Evolutionary conservation across 2,797 vertebrate genomes (phyloP), one percentile per base, ranked within the genome.

Genomic region (Arrhamphus sclerolepis): DNA sequence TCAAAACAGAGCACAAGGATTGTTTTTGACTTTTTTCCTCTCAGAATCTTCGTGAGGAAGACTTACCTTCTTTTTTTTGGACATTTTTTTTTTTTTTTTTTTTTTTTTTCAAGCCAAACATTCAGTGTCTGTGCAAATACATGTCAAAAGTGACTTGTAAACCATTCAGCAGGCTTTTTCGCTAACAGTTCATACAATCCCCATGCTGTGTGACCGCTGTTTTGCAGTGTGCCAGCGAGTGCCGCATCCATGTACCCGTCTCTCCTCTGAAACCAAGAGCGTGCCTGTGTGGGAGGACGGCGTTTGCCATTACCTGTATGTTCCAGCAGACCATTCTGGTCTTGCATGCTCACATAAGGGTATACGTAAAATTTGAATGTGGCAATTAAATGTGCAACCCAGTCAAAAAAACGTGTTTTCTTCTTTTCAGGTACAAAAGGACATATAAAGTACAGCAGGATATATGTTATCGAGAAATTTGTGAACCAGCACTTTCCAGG

Each of bases 261-360:
- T 99, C 63, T 96, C 94, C 88, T 98, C 95, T 0, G 97, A 98
- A 89, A 97, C 95, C 28, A 97, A 95, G 92, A 95, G 94, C 13
- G 89, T 97, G 70, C 97, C 96, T 0, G 91, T 98, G 70, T 97
- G 96, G 97, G 94, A 98, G 88, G 94, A 90, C 20, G 94, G 94
- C 60, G 81, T 95, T 81, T 99, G 94, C 75, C 97, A 94, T 91
- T 96, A 97, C 71, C 89, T 95, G 97, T 99, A 89, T 97, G 97
- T 94, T 76, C 59, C 3, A 5, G 55, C 55, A 46, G 13, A 13
- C 28, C 24, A 3, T 22, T 39, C 31, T 41, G 40, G 49, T 18
- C 55, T 38, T 17, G 28, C 40, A 46, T 42, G 24, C 19, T 62
- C n/a, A 8, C 31, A 64, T 39, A 5, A 3, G 38, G 19, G 24